Evolutionary conservation across 2,888 invertebrate genomes (phyloP).

Genomic region (Nebria brevicollis): DNA sequence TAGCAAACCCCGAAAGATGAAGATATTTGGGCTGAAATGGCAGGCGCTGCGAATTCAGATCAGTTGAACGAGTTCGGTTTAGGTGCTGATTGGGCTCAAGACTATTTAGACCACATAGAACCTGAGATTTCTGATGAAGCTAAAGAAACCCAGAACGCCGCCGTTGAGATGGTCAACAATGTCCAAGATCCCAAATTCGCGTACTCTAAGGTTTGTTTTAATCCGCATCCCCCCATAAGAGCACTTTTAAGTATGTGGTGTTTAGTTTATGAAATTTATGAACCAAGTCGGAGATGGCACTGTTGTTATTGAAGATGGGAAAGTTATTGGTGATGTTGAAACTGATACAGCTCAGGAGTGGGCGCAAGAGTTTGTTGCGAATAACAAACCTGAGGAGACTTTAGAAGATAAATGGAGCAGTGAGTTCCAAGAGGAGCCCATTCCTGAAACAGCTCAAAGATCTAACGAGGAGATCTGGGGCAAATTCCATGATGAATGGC

Average conservation of each 20-base stretch:
- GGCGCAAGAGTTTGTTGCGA: constrained; percentile 62
- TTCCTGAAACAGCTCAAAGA: constrained; percentile 65
- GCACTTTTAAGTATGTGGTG: background rate
- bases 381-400: constrained; percentile 54
- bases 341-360: constrained; percentile 63
- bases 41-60: constrained; percentile 52
- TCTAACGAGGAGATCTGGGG: constrained; percentile 73
- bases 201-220: constrained; percentile 70
- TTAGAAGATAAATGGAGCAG: constrained; percentile 58
- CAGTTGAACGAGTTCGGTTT: constrained; percentile 61
- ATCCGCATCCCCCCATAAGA: background rate
- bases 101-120: constrained; percentile 65
- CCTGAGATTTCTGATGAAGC: constrained; percentile 49
- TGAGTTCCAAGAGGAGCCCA: constrained; percentile 58
- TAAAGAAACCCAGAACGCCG: constrained; percentile 66
- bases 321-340: constrained; percentile 61
- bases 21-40: constrained; percentile 64
- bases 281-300: constrained; percentile 78
- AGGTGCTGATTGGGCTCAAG: constrained; percentile 72
- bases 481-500: constrained; percentile 80
- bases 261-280: constrained; percentile 86
- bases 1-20: constrained; percentile 55
- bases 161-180: constrained; percentile 69
- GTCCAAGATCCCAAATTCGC: constrained; percentile 76
- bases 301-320: constrained; percentile 65